Conservation (phyloP, 2,797 vertebrate species). For the Acanthurus leucopareius region DNA sequence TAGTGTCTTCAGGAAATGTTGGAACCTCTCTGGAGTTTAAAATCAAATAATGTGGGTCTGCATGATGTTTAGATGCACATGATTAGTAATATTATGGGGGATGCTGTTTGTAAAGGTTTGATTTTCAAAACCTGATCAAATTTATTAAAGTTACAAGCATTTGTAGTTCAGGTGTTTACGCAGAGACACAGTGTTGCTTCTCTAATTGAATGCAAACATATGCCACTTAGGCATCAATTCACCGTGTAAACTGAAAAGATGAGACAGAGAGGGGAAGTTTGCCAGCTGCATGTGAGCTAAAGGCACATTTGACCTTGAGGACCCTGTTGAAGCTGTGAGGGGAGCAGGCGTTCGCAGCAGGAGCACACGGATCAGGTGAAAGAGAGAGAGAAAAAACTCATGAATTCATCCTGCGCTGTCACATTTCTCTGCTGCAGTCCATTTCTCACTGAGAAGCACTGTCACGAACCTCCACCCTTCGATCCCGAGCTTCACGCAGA, state of each 20-base stretch:
- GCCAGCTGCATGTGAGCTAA: not conserved
- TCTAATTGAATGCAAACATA: constrained; percentile 20
- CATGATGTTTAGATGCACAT: not conserved
- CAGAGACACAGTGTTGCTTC: not conserved
- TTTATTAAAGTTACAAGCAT: not conserved
- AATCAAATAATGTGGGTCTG: no score
- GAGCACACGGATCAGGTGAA: constrained; percentile 36
- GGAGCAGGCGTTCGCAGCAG: constrained; percentile 36
- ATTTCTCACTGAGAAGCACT: constrained; percentile 62
- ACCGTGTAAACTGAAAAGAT: constrained; percentile 8
- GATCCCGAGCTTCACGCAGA: constrained; percentile 45
- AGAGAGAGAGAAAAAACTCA: constrained; percentile 25
- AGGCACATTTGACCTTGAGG: constrained; percentile 60
- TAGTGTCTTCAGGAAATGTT: not conserved
- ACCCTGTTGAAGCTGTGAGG: constrained; percentile 24
- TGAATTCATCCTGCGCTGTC: constrained; percentile 69
- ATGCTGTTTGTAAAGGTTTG: not conserved
- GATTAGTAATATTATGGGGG: not conserved
- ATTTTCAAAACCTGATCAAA: not conserved
- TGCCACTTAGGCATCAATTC: constrained; percentile 4
- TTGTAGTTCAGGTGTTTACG: not conserved
- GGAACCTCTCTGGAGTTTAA: not conserved
- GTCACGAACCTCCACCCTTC: constrained; percentile 65
- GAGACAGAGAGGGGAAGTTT: not conserved
- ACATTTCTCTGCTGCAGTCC: constrained; percentile 61